Base-by-base conservation (phyloP, 92 coral and sea anemone genomes). In the Paragorgia papillata region DNA sequence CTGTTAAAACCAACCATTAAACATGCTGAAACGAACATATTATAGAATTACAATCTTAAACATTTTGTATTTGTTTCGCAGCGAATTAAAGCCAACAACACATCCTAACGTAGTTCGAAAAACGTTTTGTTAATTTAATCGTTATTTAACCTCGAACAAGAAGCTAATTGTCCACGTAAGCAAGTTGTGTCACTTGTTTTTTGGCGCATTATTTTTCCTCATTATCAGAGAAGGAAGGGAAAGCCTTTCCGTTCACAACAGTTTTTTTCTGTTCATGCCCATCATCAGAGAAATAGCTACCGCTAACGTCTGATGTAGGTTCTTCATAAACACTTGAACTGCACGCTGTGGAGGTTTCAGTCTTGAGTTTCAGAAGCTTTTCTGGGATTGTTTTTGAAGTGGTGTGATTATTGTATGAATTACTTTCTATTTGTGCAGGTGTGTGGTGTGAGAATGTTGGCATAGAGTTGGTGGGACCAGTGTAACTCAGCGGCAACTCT, bases 401-500 rank as follows among this genome's bases (percentile, higher is more conserved):
- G 10, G 10, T 10, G 6, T 37, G 43, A 37, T 46, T 37, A 37
- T 37, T 46, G 30, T 56, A 28, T 22, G 62, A 56, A 28, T n/a
- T n/a, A n/a, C 33, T 4, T 56, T 56, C 62, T 10, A 56, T 28
- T 7, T 22, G 7, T 17, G n/a, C n/a, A n/a, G 62, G 31, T 8
- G 62, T 56, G 18, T 17, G 33, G 30, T 56, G 7, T 50, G 77
- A 31, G n/a, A 67, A 70, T 28, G 77, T 26, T 0, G 30, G 14
- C 14, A 31, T 46, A 13, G 77, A 57, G 39, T 70, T 50, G 46
- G 5, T 21, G 25, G 77, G 77, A 21, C 19, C 26, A 15, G 61
- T 5, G 39, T 70, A 57, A 24, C 37, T 69, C 21, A 9, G 57
- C 30, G 21, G 57, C 30, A 67, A 27, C 10, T 29, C 17, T 70